phyloP scores from a whole-genome alignment of 2,113 vertebrate genomes.

The Pseudonaja textilis region DNA sequence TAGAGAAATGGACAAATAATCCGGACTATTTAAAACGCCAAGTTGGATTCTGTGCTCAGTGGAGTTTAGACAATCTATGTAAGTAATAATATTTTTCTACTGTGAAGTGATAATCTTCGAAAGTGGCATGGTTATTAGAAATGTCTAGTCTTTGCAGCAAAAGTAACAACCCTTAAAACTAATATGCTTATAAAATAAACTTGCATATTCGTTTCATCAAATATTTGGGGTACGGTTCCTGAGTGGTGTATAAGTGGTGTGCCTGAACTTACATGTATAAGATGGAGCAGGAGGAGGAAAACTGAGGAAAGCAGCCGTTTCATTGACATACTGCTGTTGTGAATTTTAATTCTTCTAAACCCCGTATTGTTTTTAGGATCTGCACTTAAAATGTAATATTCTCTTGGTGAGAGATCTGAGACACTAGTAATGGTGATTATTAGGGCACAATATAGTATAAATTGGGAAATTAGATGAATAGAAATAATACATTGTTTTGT shows the following conservation, averaged over 20 bases:
- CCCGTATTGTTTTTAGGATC: neutral
- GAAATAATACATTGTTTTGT: neutral
- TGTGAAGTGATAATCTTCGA: neutral
- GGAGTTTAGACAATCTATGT: slow-evolving; percentile 99
- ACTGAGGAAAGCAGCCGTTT: neutral
- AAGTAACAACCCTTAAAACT: neutral
- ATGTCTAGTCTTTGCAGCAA: slow-evolving; percentile 8
- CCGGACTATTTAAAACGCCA: slow-evolving; percentile 93
- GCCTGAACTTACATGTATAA: neutral
- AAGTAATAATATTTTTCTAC: slow-evolving; percentile 63
- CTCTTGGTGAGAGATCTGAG: neutral
- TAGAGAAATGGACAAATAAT: slow-evolving; percentile 93
- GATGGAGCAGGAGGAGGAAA: neutral
- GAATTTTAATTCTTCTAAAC: neutral
- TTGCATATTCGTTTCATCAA: neutral
- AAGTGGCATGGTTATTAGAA: neutral
- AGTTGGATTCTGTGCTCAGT: slow-evolving; percentile 98
- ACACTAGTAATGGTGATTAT: too few relatives aligned
- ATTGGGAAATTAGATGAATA: neutral
- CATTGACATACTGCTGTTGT: neutral
- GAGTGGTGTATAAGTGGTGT: neutral
- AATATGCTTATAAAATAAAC: neutral
- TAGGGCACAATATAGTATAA: neutral
- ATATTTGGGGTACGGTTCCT: neutral
- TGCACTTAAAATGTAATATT: neutral